Conservation (phyloP, 2,888 invertebrate genomes). For the Actias luna region DNA sequence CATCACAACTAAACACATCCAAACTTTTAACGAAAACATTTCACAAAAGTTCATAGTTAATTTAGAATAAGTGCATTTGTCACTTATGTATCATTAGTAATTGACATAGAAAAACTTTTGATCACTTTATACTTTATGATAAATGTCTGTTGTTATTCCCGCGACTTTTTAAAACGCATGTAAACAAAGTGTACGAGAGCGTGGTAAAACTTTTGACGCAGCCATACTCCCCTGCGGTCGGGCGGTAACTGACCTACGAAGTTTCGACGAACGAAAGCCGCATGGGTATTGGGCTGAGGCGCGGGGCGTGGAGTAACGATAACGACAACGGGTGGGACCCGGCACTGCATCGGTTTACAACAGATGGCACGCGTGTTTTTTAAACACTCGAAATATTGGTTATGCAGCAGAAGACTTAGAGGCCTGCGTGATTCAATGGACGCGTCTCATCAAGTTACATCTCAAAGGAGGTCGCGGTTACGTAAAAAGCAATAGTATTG, state of each 20-base stretch:
- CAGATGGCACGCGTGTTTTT: constrained; percentile 81
- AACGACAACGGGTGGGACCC: constrained; percentile 68
- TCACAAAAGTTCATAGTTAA: constrained; percentile 72
- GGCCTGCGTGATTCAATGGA: constrained; percentile 71
- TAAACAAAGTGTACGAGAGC: constrained; percentile 76
- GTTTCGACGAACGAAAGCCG: constrained; percentile 81
- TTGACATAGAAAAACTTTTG: constrained; percentile 52
- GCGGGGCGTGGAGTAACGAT: constrained; percentile 60
- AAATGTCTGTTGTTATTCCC: constrained; percentile 59
- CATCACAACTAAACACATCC: constrained; percentile 74
- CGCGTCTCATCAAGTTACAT: constrained; percentile 70
- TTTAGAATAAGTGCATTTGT: constrained; percentile 74
- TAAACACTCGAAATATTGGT: constrained; percentile 76
- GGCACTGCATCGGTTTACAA: constrained; percentile 76
- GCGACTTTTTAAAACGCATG: constrained; percentile 70
- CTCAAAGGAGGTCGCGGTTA: constrained; percentile 73
- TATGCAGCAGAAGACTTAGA: constrained; percentile 69
- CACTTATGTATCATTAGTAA: constrained; percentile 59
- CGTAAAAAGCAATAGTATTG: constrained; percentile 51
- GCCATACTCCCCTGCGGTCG: constrained; percentile 81
- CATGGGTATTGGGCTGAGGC: constrained; percentile 64
- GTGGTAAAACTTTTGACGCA: constrained; percentile 79
- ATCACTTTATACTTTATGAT: constrained; percentile 59
- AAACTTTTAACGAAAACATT: constrained; percentile 80
- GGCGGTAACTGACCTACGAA: constrained; percentile 83